These are phyloP conservation scores for Etia nguti DNA, from an alignment of 2,113 vertebrate species.

Conservation along the genomic window DNA sequence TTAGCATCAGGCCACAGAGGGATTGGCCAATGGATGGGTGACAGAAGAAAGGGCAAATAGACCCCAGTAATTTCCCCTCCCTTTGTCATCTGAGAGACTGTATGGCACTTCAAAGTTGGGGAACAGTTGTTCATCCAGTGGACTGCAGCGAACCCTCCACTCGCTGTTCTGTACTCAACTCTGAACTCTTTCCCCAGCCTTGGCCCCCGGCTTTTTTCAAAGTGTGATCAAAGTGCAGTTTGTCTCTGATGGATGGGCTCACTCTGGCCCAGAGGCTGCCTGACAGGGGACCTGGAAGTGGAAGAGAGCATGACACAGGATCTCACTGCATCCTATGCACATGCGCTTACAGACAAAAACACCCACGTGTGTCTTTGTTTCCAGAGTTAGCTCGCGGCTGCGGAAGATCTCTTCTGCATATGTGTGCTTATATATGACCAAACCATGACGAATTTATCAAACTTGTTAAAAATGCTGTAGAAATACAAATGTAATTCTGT, in stretches of 20 bases:
- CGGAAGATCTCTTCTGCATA: background rate
- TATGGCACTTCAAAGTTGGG: constrained; percentile 67
- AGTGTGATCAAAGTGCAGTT: constrained; percentile 70
- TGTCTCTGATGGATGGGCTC: constrained; percentile 62
- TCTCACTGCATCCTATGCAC: background rate
- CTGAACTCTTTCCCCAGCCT: constrained; percentile 2
- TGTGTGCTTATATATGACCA: background rate
- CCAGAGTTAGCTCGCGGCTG: background rate
- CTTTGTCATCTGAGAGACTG: constrained; percentile 52
- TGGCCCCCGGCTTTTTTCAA: constrained; percentile 56
- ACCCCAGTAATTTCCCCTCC: constrained; percentile 57
- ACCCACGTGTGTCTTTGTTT: background rate
- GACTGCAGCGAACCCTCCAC: constrained; percentile 6
- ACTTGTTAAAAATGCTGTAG: background rate
- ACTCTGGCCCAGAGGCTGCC: constrained; percentile 21
- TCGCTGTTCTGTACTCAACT: constrained; percentile 2
- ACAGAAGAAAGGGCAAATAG: constrained; percentile 18
- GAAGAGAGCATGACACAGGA: constrained; percentile 38
- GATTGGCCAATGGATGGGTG: background rate
- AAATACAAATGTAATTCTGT: background rate
- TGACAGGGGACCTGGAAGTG: constrained; percentile 58
- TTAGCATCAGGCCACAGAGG: background rate
- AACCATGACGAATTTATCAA: background rate
- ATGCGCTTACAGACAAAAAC: background rate
- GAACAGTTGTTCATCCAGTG: constrained; percentile 52